Base-by-base conservation (phyloP, 2,888 invertebrate genomes). In the Vandiemenella viatica region DNA sequence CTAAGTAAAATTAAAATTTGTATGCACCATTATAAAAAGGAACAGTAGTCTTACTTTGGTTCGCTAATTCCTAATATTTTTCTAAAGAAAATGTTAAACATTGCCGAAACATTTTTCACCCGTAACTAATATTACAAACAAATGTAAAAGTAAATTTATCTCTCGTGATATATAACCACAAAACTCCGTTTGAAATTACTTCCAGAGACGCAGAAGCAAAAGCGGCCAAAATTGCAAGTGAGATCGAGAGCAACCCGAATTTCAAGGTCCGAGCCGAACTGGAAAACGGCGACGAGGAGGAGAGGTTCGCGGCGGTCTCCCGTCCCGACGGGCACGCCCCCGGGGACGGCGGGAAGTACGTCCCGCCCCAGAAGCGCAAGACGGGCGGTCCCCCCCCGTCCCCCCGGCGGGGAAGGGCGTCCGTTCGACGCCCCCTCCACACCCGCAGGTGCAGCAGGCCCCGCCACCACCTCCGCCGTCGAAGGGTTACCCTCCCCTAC, bases 221-320 rank as follows among this genome's bases (percentile, higher is more conserved):
- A 64, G 97, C 96, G 1, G 82, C 84, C 44, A 82, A 83, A 63
- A 82, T 96, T 55, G 96, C 96, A 0, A 82, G 79, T 40, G 95
- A 95, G 69, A 97, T 97, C 54, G 95, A 96, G 64, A 81, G 75
- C 61, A 84, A 85, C 61, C 83, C 87, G 1, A 72, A 76, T 48
- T 87, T 90, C 63, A 84, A 83, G 63, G 80, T 82, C 32, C 77
- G 89, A 55, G 73, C 83, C 44, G 89, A 88, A 57, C 66, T 93
- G 26, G 93, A 95, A 69, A 95, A 95, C 67, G 92, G 89, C 0
- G 90, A 91, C 62, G 91, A 91, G 62, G 93, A 93, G 65, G 80
- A 88, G 54, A 62, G 63, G 49, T 92, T 78, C 69, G 90, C 92
- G 45, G 85, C 93, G 10, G 95, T 93, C 16, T 75, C 79, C 53